Conservation (phyloP, 2,888 invertebrate species). For the Netelia virgata region DNA sequence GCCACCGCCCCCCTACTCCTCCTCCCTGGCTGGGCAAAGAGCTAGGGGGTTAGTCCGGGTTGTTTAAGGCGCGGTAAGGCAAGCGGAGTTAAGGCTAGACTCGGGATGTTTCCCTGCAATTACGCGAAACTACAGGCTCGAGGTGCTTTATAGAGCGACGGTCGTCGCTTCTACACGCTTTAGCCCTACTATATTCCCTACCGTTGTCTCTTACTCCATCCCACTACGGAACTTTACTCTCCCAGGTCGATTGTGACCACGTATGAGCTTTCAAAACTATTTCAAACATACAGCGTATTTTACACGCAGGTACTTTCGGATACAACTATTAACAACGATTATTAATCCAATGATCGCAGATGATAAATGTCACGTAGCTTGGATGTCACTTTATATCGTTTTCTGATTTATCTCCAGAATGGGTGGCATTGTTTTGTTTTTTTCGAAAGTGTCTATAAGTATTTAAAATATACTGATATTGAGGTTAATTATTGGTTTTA, state of each 20-base stretch:
- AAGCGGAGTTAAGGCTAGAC: constrained; percentile 72
- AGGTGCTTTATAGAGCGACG: constrained; percentile 75
- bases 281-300: not conserved
- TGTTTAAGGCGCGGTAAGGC: constrained; percentile 74
- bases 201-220: constrained; percentile 31
- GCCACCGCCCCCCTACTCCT: too few species aligned
- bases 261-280: constrained; percentile 53
- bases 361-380: not conserved
- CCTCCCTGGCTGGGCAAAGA: constrained; percentile 46
- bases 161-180: constrained; percentile 58
- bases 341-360: not conserved
- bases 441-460: too few species aligned
- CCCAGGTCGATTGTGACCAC: constrained; percentile 56
- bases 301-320: not conserved
- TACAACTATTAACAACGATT: not conserved
- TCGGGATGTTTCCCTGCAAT: constrained; percentile 76
- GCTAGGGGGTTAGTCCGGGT: constrained; percentile 63
- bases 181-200: constrained; percentile 10
- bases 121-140: constrained; percentile 75
- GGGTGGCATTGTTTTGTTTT: too few species aligned
- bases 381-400: too few species aligned
- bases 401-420: too few species aligned
- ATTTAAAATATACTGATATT: too few species aligned
- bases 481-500: too few species aligned
- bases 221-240: constrained; percentile 39